A percentile compares a stretch with the other conserved stretches of the same genome.
Evolutionary conservation across 2,113 vertebrate genomes (phyloP).

Genomic region (Myrmecobius fasciatus): DNA sequence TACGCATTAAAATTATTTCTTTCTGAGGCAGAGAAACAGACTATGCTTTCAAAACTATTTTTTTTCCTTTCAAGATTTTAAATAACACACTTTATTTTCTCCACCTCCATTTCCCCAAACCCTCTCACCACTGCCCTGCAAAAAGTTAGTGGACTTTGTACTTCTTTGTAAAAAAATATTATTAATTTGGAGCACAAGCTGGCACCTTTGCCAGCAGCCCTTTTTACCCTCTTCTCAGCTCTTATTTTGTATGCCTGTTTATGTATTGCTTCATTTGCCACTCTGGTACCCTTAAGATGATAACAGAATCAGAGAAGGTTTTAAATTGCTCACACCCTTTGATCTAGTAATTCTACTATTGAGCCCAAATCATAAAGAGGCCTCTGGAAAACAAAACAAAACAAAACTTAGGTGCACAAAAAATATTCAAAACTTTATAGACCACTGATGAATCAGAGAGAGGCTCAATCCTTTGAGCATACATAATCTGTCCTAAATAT

Average conservation of each 20-base stretch:
- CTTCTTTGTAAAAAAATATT: not conserved
- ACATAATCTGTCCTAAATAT: not conserved
- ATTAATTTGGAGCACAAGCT: not conserved
- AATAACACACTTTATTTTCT: constrained; percentile 28
- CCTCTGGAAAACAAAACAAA: not conserved
- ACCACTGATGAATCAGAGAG: not conserved
- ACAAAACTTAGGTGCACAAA: not conserved
- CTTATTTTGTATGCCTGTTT: not conserved
- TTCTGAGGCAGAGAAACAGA: not conserved
- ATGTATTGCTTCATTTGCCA: not conserved
- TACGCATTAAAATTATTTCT: not conserved
- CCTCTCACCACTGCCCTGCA: not conserved
- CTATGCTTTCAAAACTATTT: not conserved
- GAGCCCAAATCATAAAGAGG: not conserved
- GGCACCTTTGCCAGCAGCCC: not conserved
- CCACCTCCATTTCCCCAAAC: constrained; percentile 20
- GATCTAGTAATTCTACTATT: not conserved
- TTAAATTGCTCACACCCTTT: not conserved
- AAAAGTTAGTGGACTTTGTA: not conserved
- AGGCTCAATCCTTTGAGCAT: not conserved
- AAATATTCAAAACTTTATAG: not conserved
- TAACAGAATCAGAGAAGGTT: not conserved
- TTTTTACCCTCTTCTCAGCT: not conserved
- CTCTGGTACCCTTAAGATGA: not conserved
- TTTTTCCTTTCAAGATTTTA: constrained; percentile 36